phyloP scores from a whole-genome alignment of 2,888 invertebrate genomes.

The Myopa tessellatipennis region DNA sequence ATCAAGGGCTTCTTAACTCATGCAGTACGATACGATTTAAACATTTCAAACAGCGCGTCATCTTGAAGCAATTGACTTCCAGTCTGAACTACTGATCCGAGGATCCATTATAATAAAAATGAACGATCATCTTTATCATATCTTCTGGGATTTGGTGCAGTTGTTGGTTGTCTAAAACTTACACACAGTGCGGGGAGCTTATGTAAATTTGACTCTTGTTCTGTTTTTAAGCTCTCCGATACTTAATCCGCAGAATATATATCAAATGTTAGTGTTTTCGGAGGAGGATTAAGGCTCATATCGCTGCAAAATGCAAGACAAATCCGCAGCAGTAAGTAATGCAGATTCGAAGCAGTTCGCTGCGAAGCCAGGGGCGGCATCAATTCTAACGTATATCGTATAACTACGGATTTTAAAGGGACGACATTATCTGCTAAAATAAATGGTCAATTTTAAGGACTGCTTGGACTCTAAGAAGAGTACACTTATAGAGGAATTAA shows the following conservation, averaged over 20 bases:
- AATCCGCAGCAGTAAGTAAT: not conserved
- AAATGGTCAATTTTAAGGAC: too few species aligned
- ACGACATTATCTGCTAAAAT: too few species aligned
- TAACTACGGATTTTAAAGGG: not conserved
- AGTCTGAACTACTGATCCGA: conserved; percentile 30
- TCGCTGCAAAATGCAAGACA: conserved; percentile 1
- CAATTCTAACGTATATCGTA: not conserved
- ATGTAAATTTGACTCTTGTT: conserved; percentile 30
- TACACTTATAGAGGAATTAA: not conserved
- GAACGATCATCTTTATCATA: conserved; percentile 36
- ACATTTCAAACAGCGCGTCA: conserved; percentile 22
- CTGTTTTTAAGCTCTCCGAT: not conserved
- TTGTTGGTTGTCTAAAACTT: not conserved
- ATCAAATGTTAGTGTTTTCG: conserved; percentile 11
- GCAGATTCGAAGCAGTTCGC: not conserved
- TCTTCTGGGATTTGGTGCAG: conserved; percentile 22
- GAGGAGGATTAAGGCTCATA: conserved; percentile 8
- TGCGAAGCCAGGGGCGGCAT: conserved; percentile 19
- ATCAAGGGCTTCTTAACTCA: not conserved
- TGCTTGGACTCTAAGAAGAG: not conserved
- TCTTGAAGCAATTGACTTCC: conserved; percentile 27
- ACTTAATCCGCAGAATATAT: conserved; percentile 26
- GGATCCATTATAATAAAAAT: conserved; percentile 37
- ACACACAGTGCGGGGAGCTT: not conserved
- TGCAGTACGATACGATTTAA: not conserved